These are phyloP conservation scores for Morpho achilles DNA, from an alignment of 2,888 invertebrate species.

Conservation along the genomic window DNA sequence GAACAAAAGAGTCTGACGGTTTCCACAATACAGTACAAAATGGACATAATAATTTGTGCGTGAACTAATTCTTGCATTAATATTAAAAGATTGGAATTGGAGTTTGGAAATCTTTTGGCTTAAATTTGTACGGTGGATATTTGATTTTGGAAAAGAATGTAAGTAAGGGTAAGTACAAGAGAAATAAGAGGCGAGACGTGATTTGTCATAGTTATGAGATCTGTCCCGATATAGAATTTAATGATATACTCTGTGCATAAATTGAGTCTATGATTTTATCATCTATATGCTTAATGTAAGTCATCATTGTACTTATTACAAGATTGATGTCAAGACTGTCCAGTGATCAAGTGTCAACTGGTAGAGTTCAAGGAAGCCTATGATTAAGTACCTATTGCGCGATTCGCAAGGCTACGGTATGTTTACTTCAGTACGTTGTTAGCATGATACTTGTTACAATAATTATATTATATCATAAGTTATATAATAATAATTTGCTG, in stretches of 20 bases:
- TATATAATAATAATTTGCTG: no score
- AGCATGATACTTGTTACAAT: constrained; percentile 2
- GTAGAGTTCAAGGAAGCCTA: constrained; percentile 25
- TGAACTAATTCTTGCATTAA: no score
- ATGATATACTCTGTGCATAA: not conserved
- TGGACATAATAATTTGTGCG: no score
- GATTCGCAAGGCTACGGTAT: constrained; percentile 10
- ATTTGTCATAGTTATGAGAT: no score
- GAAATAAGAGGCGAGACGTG: no score
- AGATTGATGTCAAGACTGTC: constrained; percentile 30
- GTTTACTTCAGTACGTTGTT: constrained; percentile 5
- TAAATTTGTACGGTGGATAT: no score
- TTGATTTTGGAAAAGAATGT: no score
- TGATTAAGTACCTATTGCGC: constrained; percentile 11
- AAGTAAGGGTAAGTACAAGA: no score
- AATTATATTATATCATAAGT: constrained; percentile 2
- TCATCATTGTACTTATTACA: constrained; percentile 8
- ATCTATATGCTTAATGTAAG: not conserved
- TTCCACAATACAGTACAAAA: no score
- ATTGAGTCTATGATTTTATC: constrained; percentile 1
- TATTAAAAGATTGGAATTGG: no score
- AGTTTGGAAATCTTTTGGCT: no score
- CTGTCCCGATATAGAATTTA: not conserved
- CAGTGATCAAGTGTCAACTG: constrained; percentile 22
- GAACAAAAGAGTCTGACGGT: no score